Evolutionary conservation across 2,113 vertebrate species (phyloP).

Genomic region (Coreoperca whiteheadi): DNA sequence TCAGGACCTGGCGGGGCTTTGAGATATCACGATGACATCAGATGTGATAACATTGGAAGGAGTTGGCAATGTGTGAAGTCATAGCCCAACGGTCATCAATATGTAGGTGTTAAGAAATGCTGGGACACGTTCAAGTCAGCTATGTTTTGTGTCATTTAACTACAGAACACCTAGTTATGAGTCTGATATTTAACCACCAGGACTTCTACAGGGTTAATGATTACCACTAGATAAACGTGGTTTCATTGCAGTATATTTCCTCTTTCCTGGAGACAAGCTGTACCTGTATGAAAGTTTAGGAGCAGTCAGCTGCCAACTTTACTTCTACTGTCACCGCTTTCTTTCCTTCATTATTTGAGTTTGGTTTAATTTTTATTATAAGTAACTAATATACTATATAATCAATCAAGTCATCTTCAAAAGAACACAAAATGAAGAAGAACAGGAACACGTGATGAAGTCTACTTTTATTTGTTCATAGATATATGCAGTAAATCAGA

Average conservation of each 20-base stretch:
- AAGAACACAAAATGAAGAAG: background rate
- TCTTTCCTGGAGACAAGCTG: conserved; percentile 15
- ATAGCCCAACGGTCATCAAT: conserved; percentile 1
- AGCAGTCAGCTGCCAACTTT: background rate
- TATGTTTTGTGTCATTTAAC: conserved; percentile 1
- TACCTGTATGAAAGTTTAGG: background rate
- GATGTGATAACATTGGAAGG: conserved; percentile 34
- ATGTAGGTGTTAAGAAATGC: conserved; percentile 13
- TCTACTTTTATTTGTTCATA: background rate
- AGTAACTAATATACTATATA: background rate
- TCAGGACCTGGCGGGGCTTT: conserved; percentile 33
- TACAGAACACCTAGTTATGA: background rate
- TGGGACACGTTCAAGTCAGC: conserved; percentile 5
- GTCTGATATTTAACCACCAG: conserved; percentile 6
- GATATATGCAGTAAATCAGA: background rate
- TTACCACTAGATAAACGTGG: background rate
- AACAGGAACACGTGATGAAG: background rate
- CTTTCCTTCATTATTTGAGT: background rate
- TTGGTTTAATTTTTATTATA: background rate
- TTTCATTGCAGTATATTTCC: conserved; percentile 24
- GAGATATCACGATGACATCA: conserved; percentile 38
- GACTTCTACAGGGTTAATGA: conserved; percentile 19
- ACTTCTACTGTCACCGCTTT: background rate
- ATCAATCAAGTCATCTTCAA: background rate
- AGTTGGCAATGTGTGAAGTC: conserved; percentile 41